Evolutionary conservation across 2,797 vertebrate genomes (phyloP).

Genomic region (Enteromius treurensis): DNA sequence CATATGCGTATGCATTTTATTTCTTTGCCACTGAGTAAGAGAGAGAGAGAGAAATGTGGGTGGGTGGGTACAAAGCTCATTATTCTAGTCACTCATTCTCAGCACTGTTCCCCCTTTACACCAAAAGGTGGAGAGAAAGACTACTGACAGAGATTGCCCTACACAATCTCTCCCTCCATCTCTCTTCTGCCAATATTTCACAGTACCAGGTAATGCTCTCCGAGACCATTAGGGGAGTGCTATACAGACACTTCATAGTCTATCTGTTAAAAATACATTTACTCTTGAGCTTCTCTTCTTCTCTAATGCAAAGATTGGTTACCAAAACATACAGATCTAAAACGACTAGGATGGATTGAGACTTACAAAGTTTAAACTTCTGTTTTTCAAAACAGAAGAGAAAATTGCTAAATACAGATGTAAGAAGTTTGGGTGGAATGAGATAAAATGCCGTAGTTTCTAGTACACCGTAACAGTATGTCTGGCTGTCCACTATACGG

Average conservation of each 20-base stretch:
- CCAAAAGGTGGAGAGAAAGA: constrained; percentile 63
- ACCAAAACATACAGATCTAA: constrained; percentile 57
- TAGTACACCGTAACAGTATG: background rate
- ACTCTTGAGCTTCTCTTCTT: constrained; percentile 57
- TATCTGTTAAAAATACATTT: constrained; percentile 57
- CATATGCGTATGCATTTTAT: background rate
- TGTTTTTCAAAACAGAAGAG: constrained; percentile 5
- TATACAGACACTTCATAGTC: constrained; percentile 63
- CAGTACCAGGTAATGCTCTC: constrained; percentile 54
- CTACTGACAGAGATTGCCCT: constrained; percentile 53
- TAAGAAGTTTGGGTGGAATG: background rate
- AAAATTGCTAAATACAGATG: constrained; percentile 13
- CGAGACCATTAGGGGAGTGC: constrained; percentile 65
- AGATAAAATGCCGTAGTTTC: background rate
- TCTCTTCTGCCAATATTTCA: constrained; percentile 54
- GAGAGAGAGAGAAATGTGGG: background rate
- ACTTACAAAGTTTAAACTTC: constrained; percentile 40
- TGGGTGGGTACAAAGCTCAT: constrained; percentile 18
- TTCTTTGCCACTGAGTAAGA: background rate
- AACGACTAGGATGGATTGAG: constrained; percentile 50
- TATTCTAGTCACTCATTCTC: constrained; percentile 48
- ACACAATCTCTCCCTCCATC: constrained; percentile 42
- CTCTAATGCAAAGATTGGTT: constrained; percentile 56
- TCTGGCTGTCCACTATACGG: constrained; percentile 42
- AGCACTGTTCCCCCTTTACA: constrained; percentile 56